Percentiles rank a stretch among this genome's conserved stretches.
Evolutionary conservation across 2,888 invertebrate genomes (phyloP).

Genomic region (Limnephilus auricula): DNA sequence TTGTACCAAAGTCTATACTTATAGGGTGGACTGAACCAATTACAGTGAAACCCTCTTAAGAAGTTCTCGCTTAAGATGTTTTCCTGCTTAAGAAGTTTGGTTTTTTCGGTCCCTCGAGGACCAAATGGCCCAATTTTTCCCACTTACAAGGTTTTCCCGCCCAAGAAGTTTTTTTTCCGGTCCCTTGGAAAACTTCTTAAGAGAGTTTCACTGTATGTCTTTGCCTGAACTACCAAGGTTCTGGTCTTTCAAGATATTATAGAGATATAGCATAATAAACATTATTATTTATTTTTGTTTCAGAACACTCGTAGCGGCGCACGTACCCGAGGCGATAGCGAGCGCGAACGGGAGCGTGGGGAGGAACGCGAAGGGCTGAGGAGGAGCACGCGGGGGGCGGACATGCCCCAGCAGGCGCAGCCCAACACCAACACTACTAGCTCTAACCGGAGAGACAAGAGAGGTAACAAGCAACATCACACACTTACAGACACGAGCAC

Average conservation of each 20-base stretch:
- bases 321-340: constrained; percentile 44
- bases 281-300: background rate
- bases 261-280: background rate
- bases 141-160: too few species aligned
- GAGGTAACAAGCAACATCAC: constrained; percentile 70
- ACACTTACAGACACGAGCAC: background rate
- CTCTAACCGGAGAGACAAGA: constrained; percentile 71
- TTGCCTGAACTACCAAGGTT: background rate
- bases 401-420: constrained; percentile 75
- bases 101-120: too few species aligned
- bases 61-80: too few species aligned
- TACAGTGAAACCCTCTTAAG: too few species aligned
- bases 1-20: background rate
- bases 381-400: constrained; percentile 78
- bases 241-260: background rate
- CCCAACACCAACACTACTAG: constrained; percentile 54
- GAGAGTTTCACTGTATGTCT: too few species aligned
- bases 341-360: constrained; percentile 33
- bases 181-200: too few species aligned
- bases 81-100: too few species aligned
- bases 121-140: too few species aligned
- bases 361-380: constrained; percentile 71
- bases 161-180: too few species aligned
- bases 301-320: constrained; percentile 36
- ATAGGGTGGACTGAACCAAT: background rate